Conservation (phyloP, 2,888 invertebrate species). For the Fragum whitleyi region DNA sequence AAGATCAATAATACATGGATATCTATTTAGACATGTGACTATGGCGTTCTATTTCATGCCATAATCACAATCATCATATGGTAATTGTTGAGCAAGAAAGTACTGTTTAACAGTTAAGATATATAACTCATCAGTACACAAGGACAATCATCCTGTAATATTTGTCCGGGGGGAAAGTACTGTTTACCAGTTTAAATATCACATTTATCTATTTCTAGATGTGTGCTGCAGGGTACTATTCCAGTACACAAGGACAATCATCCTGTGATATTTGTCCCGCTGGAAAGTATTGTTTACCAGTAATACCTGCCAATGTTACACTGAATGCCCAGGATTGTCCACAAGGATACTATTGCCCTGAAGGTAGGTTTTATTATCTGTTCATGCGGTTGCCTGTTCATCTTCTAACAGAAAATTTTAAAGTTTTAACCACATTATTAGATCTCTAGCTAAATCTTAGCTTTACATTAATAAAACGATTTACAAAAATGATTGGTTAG, state of each 20-base stretch:
- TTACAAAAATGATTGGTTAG: too few species aligned
- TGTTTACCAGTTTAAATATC: constrained; percentile 82
- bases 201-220: too few species aligned
- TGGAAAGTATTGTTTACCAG: constrained; percentile 81
- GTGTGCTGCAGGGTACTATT: constrained; percentile 75
- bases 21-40: too few species aligned
- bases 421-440: too few species aligned
- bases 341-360: constrained; percentile 81
- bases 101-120: too few species aligned
- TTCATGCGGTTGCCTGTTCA: background rate
- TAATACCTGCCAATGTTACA: constrained; percentile 77
- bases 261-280: constrained; percentile 75
- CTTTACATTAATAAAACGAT: too few species aligned
- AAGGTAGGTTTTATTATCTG: constrained; percentile 68
- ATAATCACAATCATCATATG: too few species aligned
- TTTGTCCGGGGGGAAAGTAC: constrained; percentile 77
- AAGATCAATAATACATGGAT: too few species aligned
- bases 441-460: too few species aligned
- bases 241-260: constrained; percentile 72
- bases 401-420: background rate
- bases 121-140: too few species aligned
- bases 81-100: too few species aligned
- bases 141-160: constrained; percentile 71
- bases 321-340: constrained; percentile 80
- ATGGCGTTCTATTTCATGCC: too few species aligned